phyloP scores from a whole-genome alignment of 2,888 invertebrate genomes.

The Agrochola lota region DNA sequence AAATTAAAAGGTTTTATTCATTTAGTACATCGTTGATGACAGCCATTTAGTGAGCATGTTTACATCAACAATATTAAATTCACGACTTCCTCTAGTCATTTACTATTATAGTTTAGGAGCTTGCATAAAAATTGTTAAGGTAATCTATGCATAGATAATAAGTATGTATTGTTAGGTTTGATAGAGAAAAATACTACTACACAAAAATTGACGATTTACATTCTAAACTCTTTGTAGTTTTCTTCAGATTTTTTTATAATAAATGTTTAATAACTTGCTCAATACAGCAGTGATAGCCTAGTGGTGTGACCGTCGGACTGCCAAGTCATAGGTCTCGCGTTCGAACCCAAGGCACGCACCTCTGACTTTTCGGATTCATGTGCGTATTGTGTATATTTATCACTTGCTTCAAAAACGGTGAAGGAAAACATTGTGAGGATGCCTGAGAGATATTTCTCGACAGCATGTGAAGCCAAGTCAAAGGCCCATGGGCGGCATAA shows the following conservation, averaged over 20 bases:
- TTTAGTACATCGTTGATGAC: slow-evolving; percentile 52
- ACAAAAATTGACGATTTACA: neutral
- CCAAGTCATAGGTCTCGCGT: too few species aligned
- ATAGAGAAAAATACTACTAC: neutral
- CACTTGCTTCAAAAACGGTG: too few species aligned
- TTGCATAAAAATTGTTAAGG: neutral
- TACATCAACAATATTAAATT: slow-evolving; percentile 51
- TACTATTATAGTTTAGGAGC: slow-evolving; percentile 34
- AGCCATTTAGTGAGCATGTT: slow-evolving; percentile 46
- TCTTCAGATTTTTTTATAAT: neutral
- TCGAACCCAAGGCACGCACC: too few species aligned
- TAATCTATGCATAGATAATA: neutral
- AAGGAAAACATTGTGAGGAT: too few species aligned
- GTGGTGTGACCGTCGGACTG: too few species aligned
- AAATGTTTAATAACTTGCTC: neutral
- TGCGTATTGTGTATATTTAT: too few species aligned
- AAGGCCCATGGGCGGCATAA: too few species aligned
- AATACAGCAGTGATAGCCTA: neutral
- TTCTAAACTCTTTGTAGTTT: neutral
- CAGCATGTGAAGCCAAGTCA: too few species aligned
- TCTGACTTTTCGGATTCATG: too few species aligned
- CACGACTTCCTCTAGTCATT: slow-evolving; percentile 41
- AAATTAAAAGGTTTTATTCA: slow-evolving; percentile 57
- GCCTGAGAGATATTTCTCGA: too few species aligned
- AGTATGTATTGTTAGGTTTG: neutral